Base-by-base conservation (phyloP, 2,113 vertebrate species). In the Prinia subflava region DNA sequence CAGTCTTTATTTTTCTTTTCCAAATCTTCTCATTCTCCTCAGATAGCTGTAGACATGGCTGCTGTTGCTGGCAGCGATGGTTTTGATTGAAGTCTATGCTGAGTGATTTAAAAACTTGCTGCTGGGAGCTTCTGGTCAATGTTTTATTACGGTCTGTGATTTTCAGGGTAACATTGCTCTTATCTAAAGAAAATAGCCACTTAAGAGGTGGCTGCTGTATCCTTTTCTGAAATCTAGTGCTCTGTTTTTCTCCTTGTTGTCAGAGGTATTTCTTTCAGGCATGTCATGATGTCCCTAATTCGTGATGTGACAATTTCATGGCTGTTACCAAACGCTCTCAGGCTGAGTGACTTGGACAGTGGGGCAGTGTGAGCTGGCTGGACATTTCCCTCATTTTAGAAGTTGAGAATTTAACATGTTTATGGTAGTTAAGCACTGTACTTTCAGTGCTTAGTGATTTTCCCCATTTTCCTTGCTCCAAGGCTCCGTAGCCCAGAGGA, bases 321-420 rank as follows among this genome's bases (percentile, higher is more conserved):
- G 28, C 63, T 74, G 10, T 77, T 28, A 33, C 79, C 1, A 7
- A 73, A 27, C 0, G 0, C 41, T 59, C 30, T 80, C 19, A 28
- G 31, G 24, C 44, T 2, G 7, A 41, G 62, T 15, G 7, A 64
- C 27, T 39, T 49, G 53, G 35, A 39, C 52, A 55, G 8, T 3
- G 19, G 12, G 49, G 27, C 44, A 39, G 5, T 4, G 44, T 8
- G 30, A 75, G 33, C 41, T 69, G 71, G 17, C 70, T 52, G 57
- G 31, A 35, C 13, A 8, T 64, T 39, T 57, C 56, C 27, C 62
- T 74, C 28, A 17, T 70, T 83, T 80, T 47, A 23, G 4, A 42
- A 82, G 11, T 16, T 9, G 56, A 37, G 23, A 27, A 39, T 62
- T 67, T 22, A 31, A 18, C 16, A 13, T 50, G 35, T 57, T 92